Evolutionary conservation across 2,888 invertebrate genomes (phyloP).

Genomic region (Punctoribates punctum): DNA sequence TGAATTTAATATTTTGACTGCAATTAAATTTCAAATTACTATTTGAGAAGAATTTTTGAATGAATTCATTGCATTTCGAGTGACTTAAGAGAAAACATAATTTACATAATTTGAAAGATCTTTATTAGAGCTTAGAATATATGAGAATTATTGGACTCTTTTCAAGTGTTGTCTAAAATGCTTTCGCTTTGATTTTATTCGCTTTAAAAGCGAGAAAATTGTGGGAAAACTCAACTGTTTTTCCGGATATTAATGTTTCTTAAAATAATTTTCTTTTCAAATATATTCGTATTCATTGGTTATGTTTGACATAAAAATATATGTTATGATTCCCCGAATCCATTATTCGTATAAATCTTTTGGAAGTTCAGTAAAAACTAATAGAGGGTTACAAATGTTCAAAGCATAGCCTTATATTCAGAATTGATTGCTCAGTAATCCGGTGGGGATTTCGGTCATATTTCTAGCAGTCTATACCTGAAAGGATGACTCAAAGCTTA

Average conservation of each 20-base stretch:
- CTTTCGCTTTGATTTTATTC: neutral
- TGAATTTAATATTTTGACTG: too few species aligned
- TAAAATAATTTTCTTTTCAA: neutral
- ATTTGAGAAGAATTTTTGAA: too few species aligned
- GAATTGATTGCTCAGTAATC: neutral
- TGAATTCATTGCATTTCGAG: too few species aligned
- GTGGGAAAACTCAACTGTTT: neutral
- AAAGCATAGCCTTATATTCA: neutral
- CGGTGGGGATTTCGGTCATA: neutral
- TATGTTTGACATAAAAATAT: conserved; percentile 5
- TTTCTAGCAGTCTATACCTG: neutral
- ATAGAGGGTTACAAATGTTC: conserved; percentile 5
- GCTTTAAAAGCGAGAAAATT: neutral
- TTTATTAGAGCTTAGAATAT: neutral
- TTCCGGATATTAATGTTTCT: neutral
- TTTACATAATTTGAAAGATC: too few species aligned
- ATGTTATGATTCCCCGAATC: conserved; percentile 7
- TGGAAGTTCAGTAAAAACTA: neutral
- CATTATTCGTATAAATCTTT: conserved; percentile 8
- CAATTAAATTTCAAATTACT: too few species aligned
- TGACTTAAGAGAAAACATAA: too few species aligned
- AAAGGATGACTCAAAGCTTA: conserved; percentile 20
- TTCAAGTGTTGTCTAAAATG: neutral
- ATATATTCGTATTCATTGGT: neutral
- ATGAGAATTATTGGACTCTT: neutral